phyloP scores from a whole-genome alignment of 2,113 vertebrate species.

The Parus major region DNA sequence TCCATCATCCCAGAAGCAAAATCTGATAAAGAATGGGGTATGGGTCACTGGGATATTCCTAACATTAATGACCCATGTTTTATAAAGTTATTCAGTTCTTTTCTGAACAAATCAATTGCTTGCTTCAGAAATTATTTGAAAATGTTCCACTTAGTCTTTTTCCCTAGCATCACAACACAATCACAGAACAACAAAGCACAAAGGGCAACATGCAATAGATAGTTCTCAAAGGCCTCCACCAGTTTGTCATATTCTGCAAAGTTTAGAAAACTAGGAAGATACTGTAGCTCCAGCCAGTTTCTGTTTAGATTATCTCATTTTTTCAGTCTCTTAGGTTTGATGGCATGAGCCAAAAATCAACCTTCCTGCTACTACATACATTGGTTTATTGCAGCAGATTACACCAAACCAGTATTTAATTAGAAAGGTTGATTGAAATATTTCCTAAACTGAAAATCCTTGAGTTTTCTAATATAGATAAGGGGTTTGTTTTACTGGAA shows the following conservation, averaged over 20 bases:
- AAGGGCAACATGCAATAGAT: neutral
- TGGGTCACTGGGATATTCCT: neutral
- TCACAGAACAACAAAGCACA: neutral
- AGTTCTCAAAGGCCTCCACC: neutral
- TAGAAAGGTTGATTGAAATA: neutral
- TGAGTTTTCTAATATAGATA: neutral
- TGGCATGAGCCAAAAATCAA: neutral
- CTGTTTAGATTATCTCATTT: neutral
- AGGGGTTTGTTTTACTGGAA: neutral
- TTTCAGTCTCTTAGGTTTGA: neutral
- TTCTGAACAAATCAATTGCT: neutral
- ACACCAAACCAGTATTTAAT: neutral
- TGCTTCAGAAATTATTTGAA: neutral
- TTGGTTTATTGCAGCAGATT: neutral
- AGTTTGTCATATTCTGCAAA: neutral
- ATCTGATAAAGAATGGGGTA: neutral
- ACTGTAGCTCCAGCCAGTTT: neutral
- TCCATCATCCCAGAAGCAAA: neutral
- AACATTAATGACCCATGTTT: neutral
- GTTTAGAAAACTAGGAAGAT: neutral
- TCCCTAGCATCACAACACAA: neutral
- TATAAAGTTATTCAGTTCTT: neutral
- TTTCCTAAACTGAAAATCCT: neutral
- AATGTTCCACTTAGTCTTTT: neutral
- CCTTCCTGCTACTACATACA: neutral